Evolutionary conservation across 1,140 invertebrate species (phyloP).

Genomic region (Drosophila teissieri): DNA sequence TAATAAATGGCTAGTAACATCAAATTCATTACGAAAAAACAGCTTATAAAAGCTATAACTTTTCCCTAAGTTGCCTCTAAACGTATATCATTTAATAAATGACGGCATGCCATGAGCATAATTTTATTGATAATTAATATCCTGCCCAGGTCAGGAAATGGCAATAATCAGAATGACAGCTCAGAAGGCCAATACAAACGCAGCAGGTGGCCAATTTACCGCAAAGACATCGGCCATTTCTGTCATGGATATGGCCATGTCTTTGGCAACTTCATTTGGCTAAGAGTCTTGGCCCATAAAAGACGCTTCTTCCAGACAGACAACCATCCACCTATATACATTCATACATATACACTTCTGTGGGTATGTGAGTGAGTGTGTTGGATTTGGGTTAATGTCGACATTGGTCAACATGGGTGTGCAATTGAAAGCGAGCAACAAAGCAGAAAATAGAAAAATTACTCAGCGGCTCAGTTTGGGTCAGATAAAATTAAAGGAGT

Average conservation of each 20-base stretch:
- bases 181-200: conserved; percentile 28
- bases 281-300: conserved; percentile 66
- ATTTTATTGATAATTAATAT: conserved; percentile 73
- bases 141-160: conserved; percentile 51
- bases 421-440: conserved; percentile 75
- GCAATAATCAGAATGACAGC: conserved; percentile 32
- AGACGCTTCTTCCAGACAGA: conserved; percentile 35
- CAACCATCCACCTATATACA: conserved; percentile 5
- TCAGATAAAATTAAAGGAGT: conserved; percentile 28
- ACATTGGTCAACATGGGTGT: conserved; percentile 80
- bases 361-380: conserved; percentile 34
- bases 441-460: conserved; percentile 83
- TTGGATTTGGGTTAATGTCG: conserved; percentile 81
- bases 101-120: conserved; percentile 45
- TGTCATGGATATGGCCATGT: conserved; percentile 28
- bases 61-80: conserved; percentile 11
- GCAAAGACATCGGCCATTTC: conserved; percentile 13
- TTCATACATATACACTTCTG: not conserved
- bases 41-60: not conserved
- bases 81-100: conserved; percentile 36
- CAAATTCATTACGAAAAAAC: too few species aligned
- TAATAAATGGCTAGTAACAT: not conserved
- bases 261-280: conserved; percentile 70
- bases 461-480: conserved; percentile 60
- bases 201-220: conserved; percentile 63